phyloP scores from a whole-genome alignment of 2,113 vertebrate genomes.

The Epinephelus moara region DNA sequence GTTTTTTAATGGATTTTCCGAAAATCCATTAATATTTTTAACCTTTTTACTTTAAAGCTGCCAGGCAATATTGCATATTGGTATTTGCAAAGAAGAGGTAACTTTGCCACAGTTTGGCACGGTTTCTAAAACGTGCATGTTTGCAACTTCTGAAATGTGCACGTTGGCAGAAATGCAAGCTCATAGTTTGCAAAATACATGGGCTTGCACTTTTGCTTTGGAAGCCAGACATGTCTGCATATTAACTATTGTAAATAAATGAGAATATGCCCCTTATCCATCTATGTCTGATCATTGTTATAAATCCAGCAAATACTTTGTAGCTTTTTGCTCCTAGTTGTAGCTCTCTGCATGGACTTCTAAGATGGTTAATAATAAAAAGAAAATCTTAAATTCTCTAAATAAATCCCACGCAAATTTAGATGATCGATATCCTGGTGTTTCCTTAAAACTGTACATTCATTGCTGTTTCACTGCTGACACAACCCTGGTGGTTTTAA shows the following conservation, averaged over 20 bases:
- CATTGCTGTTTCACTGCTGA: constrained; percentile 29
- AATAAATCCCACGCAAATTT: constrained; percentile 8
- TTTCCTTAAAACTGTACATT: constrained; percentile 8
- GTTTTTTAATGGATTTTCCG: constrained; percentile 38
- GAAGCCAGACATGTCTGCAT: constrained; percentile 6
- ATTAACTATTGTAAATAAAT: constrained; percentile 32
- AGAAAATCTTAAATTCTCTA: background rate
- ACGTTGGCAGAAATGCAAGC: constrained; percentile 17
- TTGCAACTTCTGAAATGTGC: constrained; percentile 19
- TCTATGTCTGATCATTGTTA: constrained; percentile 20
- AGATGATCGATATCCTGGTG: background rate
- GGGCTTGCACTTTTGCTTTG: constrained; percentile 4
- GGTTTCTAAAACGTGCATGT: background rate
- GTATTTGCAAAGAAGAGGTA: background rate
- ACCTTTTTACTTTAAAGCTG: constrained; percentile 13
- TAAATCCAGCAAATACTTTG: constrained; percentile 10
- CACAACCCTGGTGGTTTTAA: constrained; percentile 43
- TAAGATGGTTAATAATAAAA: constrained; percentile 4
- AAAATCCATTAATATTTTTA: constrained; percentile 27
- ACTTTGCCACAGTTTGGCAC: constrained; percentile 10
- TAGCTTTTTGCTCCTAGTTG: background rate
- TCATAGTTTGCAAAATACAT: constrained; percentile 9
- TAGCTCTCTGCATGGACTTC: background rate
- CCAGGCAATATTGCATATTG: background rate
- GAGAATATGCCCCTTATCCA: constrained; percentile 7